A percentile compares a stretch with the other conserved stretches of the same genome.
These are phyloP conservation scores for Riparia riparia DNA, from an alignment of 2,113 vertebrate species.

Conservation along the genomic window DNA sequence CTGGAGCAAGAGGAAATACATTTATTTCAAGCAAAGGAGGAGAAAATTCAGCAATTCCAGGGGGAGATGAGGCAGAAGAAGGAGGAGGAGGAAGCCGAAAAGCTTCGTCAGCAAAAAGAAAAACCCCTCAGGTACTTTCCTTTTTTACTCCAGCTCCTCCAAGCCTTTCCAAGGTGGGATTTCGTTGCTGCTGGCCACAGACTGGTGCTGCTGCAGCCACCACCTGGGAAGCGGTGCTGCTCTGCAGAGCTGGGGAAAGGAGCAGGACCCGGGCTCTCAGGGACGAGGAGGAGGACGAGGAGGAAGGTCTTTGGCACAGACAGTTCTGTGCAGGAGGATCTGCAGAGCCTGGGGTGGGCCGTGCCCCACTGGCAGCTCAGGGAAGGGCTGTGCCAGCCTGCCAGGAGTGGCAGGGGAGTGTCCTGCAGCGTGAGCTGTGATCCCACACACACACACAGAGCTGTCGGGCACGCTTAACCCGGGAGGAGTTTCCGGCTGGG, in stretches of 20 bases:
- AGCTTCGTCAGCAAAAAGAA: slow-evolving; percentile 78
- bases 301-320: not conserved
- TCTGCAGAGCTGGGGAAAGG: not conserved
- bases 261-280: not conserved
- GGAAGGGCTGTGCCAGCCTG: not conserved
- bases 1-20: slow-evolving; percentile 31
- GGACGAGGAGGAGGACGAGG: not conserved
- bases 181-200: not conserved
- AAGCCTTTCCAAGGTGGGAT: not conserved
- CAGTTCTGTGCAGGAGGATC: rapidly evolving
- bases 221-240: rapidly evolving
- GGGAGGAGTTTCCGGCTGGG: not conserved
- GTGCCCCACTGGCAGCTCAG: not conserved
- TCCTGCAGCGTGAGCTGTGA: not conserved
- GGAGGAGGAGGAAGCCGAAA: slow-evolving; percentile 75
- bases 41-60: slow-evolving; percentile 59
- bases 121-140: slow-evolving; percentile 78
- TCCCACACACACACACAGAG: rapidly evolving
- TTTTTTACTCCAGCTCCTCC: not conserved
- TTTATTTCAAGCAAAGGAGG: slow-evolving; percentile 21
- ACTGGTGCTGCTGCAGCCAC: not conserved
- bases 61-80: slow-evolving; percentile 71
- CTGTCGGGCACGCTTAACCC: not conserved
- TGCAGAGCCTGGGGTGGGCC: rapidly evolving
- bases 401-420: not conserved